phyloP scores from a whole-genome alignment of 2,888 invertebrate species.

The Fragum sueziense region DNA sequence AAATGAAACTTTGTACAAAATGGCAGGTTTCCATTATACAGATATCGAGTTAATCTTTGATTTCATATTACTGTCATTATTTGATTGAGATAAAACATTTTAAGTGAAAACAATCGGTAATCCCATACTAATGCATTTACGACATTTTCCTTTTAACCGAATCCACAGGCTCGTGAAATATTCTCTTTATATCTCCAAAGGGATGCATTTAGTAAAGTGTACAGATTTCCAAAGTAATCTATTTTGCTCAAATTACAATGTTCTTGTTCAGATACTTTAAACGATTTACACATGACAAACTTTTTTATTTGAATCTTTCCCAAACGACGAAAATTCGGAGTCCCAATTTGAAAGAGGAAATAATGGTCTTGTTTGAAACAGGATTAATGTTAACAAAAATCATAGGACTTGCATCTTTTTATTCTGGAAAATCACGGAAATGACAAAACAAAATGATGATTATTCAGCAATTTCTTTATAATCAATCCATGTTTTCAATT shows the following conservation, averaged over 20 bases:
- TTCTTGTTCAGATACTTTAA: too few species aligned
- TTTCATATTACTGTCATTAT: neutral
- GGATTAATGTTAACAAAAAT: too few species aligned
- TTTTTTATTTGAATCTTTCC: too few species aligned
- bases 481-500: too few species aligned
- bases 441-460: too few species aligned
- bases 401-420: too few species aligned
- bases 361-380: too few species aligned
- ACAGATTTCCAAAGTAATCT: neutral
- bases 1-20: neutral
- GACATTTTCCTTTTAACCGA: neutral
- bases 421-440: too few species aligned
- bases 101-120: conserved; percentile 13
- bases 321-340: too few species aligned
- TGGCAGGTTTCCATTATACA: neutral
- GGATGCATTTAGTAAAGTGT: neutral
- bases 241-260: neutral
- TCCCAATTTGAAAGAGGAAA: too few species aligned
- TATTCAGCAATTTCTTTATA: too few species aligned
- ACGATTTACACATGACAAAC: too few species aligned
- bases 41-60: neutral
- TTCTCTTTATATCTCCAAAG: neutral
- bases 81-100: conserved; percentile 3
- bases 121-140: neutral
- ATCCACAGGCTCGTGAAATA: neutral